Conservation (phyloP, 2,113 vertebrate genomes). For the Bubo blakistoni region DNA sequence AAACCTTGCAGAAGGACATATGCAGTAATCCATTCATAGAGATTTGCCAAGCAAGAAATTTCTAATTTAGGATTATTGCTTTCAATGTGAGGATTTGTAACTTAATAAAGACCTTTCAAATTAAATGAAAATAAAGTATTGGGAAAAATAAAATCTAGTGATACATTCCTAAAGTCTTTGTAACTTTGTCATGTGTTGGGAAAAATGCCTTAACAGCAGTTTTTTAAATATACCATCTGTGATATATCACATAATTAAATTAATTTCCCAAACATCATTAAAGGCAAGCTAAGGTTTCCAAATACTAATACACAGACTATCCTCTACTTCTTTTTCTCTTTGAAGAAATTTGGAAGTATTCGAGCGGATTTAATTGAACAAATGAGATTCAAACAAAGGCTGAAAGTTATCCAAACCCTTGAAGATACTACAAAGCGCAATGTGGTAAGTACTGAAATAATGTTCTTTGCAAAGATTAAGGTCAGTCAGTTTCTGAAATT, state of each 20-base stretch:
- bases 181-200: background rate
- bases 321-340: background rate
- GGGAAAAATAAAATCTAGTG: background rate
- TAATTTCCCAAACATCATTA: background rate
- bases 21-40: background rate
- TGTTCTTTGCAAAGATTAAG: background rate
- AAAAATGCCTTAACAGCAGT: background rate
- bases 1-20: background rate
- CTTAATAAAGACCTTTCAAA: background rate
- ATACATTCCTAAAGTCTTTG: background rate
- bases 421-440: slow-evolving; percentile 98
- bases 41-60: background rate
- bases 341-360: slow-evolving; percentile 94
- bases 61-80: background rate
- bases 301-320: background rate
- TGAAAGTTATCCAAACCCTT: slow-evolving; percentile 95
- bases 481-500: background rate
- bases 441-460: slow-evolving; percentile 78
- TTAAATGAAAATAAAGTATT: background rate
- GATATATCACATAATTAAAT: background rate
- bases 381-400: slow-evolving; percentile 97
- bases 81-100: background rate
- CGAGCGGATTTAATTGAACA: slow-evolving; percentile 95
- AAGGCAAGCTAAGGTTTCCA: background rate
- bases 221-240: background rate